Conservation (phyloP, 2,797 vertebrate species). For the Enteromius unitaeniatus region DNA sequence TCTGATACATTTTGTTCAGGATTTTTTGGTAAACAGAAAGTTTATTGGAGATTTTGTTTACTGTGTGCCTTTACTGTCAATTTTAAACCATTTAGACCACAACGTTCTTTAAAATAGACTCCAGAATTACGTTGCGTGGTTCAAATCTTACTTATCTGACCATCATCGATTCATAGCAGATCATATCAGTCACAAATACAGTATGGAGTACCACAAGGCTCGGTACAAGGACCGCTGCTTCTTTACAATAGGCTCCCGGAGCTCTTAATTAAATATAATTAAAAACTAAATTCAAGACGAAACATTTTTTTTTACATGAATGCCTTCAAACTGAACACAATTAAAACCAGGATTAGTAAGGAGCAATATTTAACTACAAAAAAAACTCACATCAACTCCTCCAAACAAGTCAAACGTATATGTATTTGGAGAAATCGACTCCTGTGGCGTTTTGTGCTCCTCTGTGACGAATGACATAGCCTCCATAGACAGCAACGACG, state of each 20-base stretch:
- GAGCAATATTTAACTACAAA: neutral
- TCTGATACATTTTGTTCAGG: neutral
- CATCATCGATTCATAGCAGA: neutral
- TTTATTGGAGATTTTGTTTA: neutral
- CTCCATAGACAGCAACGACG: slow-evolving; percentile 96
- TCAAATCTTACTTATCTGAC: neutral
- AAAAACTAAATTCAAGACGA: neutral
- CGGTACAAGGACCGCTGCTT: neutral
- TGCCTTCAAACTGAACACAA: neutral
- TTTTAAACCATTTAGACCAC: neutral
- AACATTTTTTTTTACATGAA: neutral
- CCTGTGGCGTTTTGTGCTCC: slow-evolving; percentile 91
- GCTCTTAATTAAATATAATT: neutral
- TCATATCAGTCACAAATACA: neutral
- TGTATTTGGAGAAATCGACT: slow-evolving; percentile 85
- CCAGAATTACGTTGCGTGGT: neutral
- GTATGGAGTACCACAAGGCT: neutral
- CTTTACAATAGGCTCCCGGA: neutral
- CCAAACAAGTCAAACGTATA: slow-evolving; percentile 98
- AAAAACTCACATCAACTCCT: slow-evolving; percentile 92
- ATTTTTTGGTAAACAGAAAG: neutral
- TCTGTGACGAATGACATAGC: slow-evolving; percentile 98
- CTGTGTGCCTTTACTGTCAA: neutral
- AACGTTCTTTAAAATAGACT: neutral
- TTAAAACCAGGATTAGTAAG: neutral